Evolutionary conservation across 1,140 invertebrate genomes (phyloP).

Genomic region (Heliconius eleuchia): DNA sequence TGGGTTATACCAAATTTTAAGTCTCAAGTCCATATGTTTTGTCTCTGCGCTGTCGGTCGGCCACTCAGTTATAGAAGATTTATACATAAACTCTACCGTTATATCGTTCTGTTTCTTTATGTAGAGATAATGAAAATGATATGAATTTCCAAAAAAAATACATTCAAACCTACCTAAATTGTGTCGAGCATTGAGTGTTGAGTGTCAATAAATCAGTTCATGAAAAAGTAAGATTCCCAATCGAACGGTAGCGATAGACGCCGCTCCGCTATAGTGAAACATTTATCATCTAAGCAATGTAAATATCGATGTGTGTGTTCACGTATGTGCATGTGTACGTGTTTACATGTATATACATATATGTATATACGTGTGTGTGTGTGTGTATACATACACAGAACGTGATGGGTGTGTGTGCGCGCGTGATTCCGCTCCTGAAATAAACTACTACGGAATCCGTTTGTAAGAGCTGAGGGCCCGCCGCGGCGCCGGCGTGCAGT

Average conservation of each 20-base stretch:
- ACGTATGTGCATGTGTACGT: neutral
- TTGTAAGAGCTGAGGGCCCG: neutral
- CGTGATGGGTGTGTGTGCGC: constrained; percentile 6
- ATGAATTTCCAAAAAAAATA: no score
- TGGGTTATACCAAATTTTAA: no score
- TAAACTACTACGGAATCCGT: constrained; percentile 20
- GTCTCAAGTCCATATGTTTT: no score
- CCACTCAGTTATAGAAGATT: no score
- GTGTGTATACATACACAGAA: neutral
- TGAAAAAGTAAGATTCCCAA: constrained; percentile 8
- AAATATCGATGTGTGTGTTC: constrained; percentile 16
- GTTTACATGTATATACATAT: neutral
- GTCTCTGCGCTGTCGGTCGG: no score
- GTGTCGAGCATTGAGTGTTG: neutral
- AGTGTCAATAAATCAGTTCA: constrained; percentile 7
- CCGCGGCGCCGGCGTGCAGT: no score
- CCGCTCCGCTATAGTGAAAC: constrained; percentile 17
- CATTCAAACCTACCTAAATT: no score
- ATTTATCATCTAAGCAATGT: constrained; percentile 33
- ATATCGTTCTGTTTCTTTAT: no score
- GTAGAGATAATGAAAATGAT: no score
- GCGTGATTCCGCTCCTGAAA: constrained; percentile 27
- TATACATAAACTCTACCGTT: no score
- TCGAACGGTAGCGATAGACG: neutral
- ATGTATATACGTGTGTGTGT: neutral